Conservation (phyloP, 2,797 vertebrate genomes). For the Phyllotis vaccarum region DNA sequence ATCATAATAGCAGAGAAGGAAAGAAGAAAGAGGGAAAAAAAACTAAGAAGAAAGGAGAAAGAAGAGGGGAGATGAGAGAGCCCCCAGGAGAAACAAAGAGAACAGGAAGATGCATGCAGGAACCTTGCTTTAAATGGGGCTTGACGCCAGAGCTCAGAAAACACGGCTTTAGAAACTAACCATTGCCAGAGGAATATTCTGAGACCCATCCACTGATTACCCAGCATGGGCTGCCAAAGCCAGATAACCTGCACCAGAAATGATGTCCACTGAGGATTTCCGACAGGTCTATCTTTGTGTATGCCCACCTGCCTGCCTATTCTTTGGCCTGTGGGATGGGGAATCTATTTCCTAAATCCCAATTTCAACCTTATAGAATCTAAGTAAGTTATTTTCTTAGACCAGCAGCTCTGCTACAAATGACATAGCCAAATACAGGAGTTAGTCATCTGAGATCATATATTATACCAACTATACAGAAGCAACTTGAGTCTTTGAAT, state of each 20-base stretch:
- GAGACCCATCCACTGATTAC: constrained; percentile 52
- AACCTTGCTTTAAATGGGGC: too few species aligned
- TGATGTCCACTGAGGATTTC: constrained; percentile 80
- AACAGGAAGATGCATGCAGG: too few species aligned
- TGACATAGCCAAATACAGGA: constrained; percentile 80
- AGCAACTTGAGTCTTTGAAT: constrained; percentile 78
- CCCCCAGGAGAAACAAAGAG: too few species aligned
- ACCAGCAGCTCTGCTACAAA: constrained; percentile 81
- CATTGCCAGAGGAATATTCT: constrained; percentile 67
- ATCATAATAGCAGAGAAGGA: too few species aligned
- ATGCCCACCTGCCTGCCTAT: constrained; percentile 48
- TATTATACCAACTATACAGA: constrained; percentile 75
- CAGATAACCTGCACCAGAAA: constrained; percentile 68
- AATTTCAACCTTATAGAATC: constrained; percentile 86
- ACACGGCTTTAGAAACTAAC: too few species aligned
- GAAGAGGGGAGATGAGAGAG: too few species aligned
- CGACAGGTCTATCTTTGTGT: constrained; percentile 77
- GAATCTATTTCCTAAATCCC: constrained; percentile 77
- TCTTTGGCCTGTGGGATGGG: neutral
- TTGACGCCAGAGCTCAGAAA: too few species aligned
- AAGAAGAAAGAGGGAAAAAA: too few species aligned
- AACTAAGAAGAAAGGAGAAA: too few species aligned
- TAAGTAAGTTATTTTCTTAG: constrained; percentile 88
- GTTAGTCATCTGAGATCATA: constrained; percentile 59
- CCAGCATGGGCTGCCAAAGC: constrained; percentile 59